A percentile compares a stretch with the other conserved stretches of the same genome.
These are phyloP conservation scores for Agrochola litura DNA, from an alignment of 2,888 invertebrate genomes.

Conservation along the genomic window DNA sequence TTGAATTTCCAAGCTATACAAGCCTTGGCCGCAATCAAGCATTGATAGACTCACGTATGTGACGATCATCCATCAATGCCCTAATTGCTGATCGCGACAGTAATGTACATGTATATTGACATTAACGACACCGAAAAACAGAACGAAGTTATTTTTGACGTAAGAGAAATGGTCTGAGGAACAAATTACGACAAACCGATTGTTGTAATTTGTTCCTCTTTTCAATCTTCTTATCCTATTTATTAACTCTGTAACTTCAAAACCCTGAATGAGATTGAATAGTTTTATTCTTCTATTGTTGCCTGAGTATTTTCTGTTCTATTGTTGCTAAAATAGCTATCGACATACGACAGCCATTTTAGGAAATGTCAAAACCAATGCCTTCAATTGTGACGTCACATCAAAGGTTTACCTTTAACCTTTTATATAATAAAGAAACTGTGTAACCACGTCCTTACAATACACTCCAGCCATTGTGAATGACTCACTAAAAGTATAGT, in stretches of 20 bases:
- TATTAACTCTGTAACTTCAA: no score
- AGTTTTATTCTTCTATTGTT: no score
- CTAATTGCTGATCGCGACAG: no score
- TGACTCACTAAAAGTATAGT: constrained; percentile 16
- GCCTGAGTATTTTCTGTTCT: no score
- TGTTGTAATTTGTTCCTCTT: background rate
- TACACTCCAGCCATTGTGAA: constrained; percentile 17
- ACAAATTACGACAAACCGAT: background rate
- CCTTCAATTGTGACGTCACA: constrained; percentile 19
- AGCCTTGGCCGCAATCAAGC: no score
- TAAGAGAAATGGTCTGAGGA: background rate
- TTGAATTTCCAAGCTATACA: no score
- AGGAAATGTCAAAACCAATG: constrained; percentile 30
- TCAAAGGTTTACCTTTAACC: constrained; percentile 19
- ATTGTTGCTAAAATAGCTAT: no score
- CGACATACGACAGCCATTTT: background rate
- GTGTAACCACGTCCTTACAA: constrained; percentile 19
- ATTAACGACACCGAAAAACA: background rate
- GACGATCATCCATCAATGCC: no score
- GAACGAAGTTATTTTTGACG: background rate
- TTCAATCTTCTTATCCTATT: background rate
- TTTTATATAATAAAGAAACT: constrained; percentile 15
- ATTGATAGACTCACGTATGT: no score
- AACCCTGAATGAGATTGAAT: no score
- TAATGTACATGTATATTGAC: background rate